Evolutionary conservation across 2,888 invertebrate species (phyloP).

Genomic region (Uropetala carovei): DNA sequence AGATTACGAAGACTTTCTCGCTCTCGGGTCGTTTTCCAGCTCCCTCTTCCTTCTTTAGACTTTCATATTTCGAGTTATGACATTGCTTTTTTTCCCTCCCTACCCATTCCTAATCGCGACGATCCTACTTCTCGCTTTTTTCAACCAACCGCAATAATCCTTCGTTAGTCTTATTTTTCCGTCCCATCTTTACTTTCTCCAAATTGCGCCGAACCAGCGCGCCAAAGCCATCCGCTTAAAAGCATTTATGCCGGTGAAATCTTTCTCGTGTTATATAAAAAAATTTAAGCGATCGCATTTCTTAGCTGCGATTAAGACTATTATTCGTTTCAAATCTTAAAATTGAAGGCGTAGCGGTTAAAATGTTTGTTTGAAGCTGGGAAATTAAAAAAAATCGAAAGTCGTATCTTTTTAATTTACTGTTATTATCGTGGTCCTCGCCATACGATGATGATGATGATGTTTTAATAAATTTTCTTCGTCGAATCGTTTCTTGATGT

Average conservation of each 20-base stretch:
- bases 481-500: too few species aligned
- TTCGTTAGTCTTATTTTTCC: not conserved
- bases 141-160: not conserved
- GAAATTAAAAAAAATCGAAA: not conserved
- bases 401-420: too few species aligned
- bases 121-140: not conserved
- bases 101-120: not conserved
- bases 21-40: not conserved
- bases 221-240: not conserved
- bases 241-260: too few species aligned
- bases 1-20: not conserved
- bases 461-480: too few species aligned
- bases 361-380: too few species aligned
- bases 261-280: too few species aligned
- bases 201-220: not conserved
- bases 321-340: not conserved
- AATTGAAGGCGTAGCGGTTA: not conserved
- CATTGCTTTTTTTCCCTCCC: not conserved
- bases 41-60: not conserved
- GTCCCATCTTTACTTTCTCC: not conserved
- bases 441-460: too few species aligned
- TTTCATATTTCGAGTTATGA: conserved; percentile 17
- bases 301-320: not conserved
- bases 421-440: too few species aligned
- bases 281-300: too few species aligned